Evolutionary conservation across 2,797 vertebrate species (phyloP).

Genomic region (Micromesistius poutassou): DNA sequence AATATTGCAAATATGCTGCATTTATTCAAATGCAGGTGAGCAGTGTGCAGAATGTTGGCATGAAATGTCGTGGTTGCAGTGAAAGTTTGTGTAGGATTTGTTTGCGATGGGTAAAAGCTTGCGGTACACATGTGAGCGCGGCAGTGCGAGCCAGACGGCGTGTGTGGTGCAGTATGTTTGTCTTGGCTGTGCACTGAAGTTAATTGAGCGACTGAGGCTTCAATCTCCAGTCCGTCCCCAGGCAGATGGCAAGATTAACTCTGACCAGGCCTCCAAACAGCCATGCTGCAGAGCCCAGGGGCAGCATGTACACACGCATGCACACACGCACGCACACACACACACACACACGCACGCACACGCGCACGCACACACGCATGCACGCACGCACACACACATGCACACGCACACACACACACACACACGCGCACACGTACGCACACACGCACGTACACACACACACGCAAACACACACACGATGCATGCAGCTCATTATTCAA

Average conservation of each 20-base stretch:
- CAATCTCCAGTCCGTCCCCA: slow-evolving; percentile 63
- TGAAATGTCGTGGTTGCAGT: slow-evolving; percentile 13
- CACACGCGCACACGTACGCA: slow-evolving; percentile 1
- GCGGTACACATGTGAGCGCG: slow-evolving; percentile 12
- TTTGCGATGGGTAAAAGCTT: slow-evolving; percentile 22
- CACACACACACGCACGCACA: slow-evolving; percentile 6
- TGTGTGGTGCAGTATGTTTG: slow-evolving; percentile 57
- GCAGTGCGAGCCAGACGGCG: slow-evolving; percentile 52
- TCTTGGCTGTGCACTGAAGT: slow-evolving; percentile 66
- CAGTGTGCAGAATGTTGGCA: slow-evolving; percentile 16
- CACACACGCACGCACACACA: background rate
- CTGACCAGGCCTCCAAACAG: slow-evolving; percentile 54
- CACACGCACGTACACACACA: slow-evolving; percentile 6
- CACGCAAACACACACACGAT: background rate
- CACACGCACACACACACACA: background rate
- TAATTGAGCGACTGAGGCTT: slow-evolving; percentile 71
- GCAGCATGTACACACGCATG: background rate
- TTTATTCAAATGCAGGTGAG: slow-evolving; percentile 8
- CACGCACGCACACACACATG: background rate
- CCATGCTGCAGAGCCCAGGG: slow-evolving; percentile 47
- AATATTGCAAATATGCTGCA: background rate
- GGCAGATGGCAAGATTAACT: slow-evolving; percentile 70
- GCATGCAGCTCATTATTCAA: background rate
- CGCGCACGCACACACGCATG: background rate
- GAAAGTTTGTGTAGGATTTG: slow-evolving; percentile 32